phyloP scores from a whole-genome alignment of 2,113 vertebrate genomes.

The Mus pahari region DNA sequence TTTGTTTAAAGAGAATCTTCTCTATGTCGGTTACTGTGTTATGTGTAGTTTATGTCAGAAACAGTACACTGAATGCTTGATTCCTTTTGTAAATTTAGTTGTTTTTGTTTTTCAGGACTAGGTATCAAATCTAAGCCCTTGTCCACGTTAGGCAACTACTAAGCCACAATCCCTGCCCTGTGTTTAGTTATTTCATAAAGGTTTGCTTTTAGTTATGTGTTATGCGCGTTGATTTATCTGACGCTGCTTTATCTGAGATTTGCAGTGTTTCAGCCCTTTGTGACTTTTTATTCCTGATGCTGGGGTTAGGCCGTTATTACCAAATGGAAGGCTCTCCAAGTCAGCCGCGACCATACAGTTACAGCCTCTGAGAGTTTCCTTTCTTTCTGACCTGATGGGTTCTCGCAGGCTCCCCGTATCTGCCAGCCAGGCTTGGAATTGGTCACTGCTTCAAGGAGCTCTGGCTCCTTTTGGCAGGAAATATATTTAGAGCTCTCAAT shows the following conservation, averaged over 20 bases:
- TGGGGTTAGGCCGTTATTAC: background rate
- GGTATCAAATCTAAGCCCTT: background rate
- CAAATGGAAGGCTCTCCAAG: background rate
- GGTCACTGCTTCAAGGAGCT: conserved; percentile 23
- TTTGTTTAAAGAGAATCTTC: conserved; percentile 35
- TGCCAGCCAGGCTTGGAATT: conserved; percentile 24
- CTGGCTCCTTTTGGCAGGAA: conserved; percentile 40
- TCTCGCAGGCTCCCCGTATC: background rate
- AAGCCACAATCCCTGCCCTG: background rate
- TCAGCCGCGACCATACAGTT: background rate
- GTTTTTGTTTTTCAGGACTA: background rate
- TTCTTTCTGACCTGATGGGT: conserved; percentile 6
- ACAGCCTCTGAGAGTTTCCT: background rate
- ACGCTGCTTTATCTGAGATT: background rate
- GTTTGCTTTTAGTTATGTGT: background rate
- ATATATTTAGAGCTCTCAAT: conserved; percentile 46
- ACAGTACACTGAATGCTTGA: background rate
- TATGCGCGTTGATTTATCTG: background rate
- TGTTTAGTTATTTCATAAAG: background rate
- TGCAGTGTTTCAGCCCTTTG: conserved; percentile 23
- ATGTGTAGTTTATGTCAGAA: background rate
- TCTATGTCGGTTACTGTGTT: background rate
- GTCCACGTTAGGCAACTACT: no score
- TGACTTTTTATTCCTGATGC: background rate
- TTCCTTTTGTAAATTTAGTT: background rate